Evolutionary conservation across 2,888 invertebrate species (phyloP), one percentile per base, ranked within the genome.

Genomic region (Drosophila sordidula): DNA sequence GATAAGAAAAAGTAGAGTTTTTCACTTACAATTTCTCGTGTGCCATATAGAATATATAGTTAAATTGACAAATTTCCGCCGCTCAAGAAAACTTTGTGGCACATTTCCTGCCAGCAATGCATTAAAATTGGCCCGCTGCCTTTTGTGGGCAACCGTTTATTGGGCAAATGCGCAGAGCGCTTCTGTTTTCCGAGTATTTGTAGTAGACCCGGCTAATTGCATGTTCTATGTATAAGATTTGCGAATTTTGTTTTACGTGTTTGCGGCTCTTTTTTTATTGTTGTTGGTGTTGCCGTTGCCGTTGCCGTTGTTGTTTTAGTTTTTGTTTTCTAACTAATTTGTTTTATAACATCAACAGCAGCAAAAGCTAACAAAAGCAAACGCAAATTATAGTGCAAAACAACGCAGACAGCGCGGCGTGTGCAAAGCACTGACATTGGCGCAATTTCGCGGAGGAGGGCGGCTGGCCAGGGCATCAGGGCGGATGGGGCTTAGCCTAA

Each of bases 261-360:
- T 80, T 72, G 61, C 38, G 51, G 62, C 62, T 57, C 49, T 66
- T 57, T 75, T 73, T 75, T 73, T 18, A n/a, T n/a, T n/a, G n/a
- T n/a, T n/a, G n/a, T n/a, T n/a, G n/a, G 18, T 18, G 73, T 64
- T 66, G 49, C 63, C 52, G 50, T 59, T 58, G 61, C 63, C 70
- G 26, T 36, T 55, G 68, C 59, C 11, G n/a, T 44, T 32, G 16
- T 61, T 70, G 67, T 52, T 61, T 46, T 58, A 59, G 55, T 61
- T 69, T 70, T 77, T 78, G 66, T 77, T 74, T 85, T 78, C 78
- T 67, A 76, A 78, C 86, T 86, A 84, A 86, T 84, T 84, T 86
- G 86, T 84, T 84, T 80, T 86, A 78, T 84, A 84, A 86, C 86
- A 83, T 74, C 78, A 78, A 79, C 70, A 74, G 75, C 71, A 41